Percentiles rank a stretch among this genome's conserved stretches.
phyloP scores from a whole-genome alignment of 2,113 vertebrate species.

The Okapia johnstoni region DNA sequence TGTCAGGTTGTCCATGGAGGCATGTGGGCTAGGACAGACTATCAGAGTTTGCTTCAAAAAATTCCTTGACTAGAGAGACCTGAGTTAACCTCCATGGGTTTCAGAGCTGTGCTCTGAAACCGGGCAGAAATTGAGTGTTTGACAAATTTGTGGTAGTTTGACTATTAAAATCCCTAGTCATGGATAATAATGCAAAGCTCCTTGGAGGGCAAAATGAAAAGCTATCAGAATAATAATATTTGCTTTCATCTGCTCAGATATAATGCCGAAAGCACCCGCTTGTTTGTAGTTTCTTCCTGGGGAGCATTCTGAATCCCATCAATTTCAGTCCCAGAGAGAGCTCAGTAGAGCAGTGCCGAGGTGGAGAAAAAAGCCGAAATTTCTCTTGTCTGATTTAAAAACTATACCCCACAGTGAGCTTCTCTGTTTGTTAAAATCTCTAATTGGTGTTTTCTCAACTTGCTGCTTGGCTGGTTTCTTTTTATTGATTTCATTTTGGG shows the following conservation, averaged over 20 bases:
- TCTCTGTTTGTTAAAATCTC: slow-evolving; percentile 77
- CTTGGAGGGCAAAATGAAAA: slow-evolving; percentile 65
- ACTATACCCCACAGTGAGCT: slow-evolving; percentile 70
- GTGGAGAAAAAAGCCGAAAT: slow-evolving; percentile 57
- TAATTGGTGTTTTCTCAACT: slow-evolving; percentile 78
- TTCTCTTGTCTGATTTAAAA: slow-evolving; percentile 73
- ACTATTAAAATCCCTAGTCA: slow-evolving; percentile 63
- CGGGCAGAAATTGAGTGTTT: slow-evolving; percentile 64
- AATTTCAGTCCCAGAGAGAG: slow-evolving; percentile 64
- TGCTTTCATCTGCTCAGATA: slow-evolving; percentile 64
- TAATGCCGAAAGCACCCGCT: slow-evolving; percentile 42
- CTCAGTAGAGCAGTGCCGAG: slow-evolving; percentile 33
- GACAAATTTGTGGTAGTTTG: slow-evolving; percentile 54
- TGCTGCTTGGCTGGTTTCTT: slow-evolving; percentile 75
- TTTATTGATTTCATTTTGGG: slow-evolving; percentile 75
- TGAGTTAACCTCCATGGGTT: background rate
- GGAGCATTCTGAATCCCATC: slow-evolving; percentile 64
- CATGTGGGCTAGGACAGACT: background rate
- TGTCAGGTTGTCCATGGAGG: background rate
- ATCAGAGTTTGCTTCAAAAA: background rate
- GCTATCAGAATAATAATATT: slow-evolving; percentile 69
- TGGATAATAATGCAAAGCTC: slow-evolving; percentile 53
- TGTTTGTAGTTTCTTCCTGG: slow-evolving; percentile 68
- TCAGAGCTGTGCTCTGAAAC: background rate
- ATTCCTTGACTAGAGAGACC: background rate